phyloP scores from a whole-genome alignment of 2,888 invertebrate genomes.

The Microplitis manilae region DNA sequence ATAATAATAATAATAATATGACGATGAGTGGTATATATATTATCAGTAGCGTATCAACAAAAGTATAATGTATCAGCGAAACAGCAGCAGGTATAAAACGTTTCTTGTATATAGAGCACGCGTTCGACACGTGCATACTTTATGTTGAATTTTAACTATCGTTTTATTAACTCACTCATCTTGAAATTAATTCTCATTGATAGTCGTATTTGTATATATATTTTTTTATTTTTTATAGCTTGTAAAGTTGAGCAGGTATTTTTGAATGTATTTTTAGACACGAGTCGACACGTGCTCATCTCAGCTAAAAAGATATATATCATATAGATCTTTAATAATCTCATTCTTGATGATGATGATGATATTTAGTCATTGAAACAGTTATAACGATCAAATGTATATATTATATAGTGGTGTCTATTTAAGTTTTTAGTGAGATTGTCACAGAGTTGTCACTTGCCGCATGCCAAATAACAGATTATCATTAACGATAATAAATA shows the following conservation, averaged over 20 bases:
- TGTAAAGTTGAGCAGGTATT: conserved; percentile 27
- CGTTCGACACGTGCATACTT: conserved; percentile 8
- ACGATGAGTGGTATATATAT: background rate
- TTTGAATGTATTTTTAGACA: conserved; percentile 18
- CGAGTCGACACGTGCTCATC: conserved; percentile 24
- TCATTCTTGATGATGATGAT: too few relatives aligned
- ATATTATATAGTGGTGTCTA: too few relatives aligned
- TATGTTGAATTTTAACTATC: background rate
- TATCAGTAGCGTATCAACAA: background rate
- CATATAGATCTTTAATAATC: background rate
- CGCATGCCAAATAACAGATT: too few relatives aligned
- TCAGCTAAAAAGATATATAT: background rate
- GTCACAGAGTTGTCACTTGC: too few relatives aligned
- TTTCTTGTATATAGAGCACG: conserved; percentile 4
- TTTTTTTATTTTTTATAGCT: conserved; percentile 28
- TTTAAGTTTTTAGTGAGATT: too few relatives aligned
- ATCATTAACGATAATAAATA: too few relatives aligned
- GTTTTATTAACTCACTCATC: background rate
- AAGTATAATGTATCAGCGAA: too few relatives aligned
- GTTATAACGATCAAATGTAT: too few relatives aligned
- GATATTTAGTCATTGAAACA: too few relatives aligned
- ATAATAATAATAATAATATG: too few relatives aligned
- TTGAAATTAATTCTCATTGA: conserved; percentile 7
- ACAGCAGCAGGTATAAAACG: background rate
- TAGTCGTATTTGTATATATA: conserved; percentile 58